These are phyloP conservation scores for Chrysotoxum bicinctum DNA, from an alignment of 2,888 invertebrate species.

Conservation along the genomic window DNA sequence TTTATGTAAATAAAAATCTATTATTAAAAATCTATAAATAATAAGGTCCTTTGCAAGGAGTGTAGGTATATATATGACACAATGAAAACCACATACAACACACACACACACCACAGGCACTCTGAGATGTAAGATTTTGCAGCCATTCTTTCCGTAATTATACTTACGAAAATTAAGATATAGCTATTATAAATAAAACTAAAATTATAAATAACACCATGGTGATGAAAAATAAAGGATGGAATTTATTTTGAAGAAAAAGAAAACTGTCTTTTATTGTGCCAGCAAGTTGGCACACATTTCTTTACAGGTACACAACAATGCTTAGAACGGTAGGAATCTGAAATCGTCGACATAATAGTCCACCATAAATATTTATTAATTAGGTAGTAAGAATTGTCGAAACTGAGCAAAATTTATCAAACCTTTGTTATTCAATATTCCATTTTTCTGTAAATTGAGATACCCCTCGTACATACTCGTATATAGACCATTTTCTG, in stretches of 20 bases:
- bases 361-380: too few species aligned
- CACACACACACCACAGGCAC: conserved; percentile 41
- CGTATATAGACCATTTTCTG: too few species aligned
- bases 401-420: too few species aligned
- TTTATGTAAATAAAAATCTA: conserved; percentile 64
- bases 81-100: conserved; percentile 32
- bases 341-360: too few species aligned
- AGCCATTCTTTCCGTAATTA: conserved; percentile 62
- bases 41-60: conserved; percentile 44
- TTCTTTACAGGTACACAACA: too few species aligned
- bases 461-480: too few species aligned
- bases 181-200: conserved; percentile 42
- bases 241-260: conserved; percentile 70
- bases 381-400: too few species aligned
- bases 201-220: conserved; percentile 50
- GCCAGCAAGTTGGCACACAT: too few species aligned
- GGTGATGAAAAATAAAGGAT: conserved; percentile 64
- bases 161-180: conserved; percentile 14
- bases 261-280: neutral
- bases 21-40: conserved; percentile 35
- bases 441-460: too few species aligned
- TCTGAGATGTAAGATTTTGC: conserved; percentile 56
- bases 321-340: too few species aligned
- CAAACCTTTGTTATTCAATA: too few species aligned
- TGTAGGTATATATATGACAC: conserved; percentile 36